Conservation (phyloP, 1,140 invertebrate species). For the Saccostrea glomerata region DNA sequence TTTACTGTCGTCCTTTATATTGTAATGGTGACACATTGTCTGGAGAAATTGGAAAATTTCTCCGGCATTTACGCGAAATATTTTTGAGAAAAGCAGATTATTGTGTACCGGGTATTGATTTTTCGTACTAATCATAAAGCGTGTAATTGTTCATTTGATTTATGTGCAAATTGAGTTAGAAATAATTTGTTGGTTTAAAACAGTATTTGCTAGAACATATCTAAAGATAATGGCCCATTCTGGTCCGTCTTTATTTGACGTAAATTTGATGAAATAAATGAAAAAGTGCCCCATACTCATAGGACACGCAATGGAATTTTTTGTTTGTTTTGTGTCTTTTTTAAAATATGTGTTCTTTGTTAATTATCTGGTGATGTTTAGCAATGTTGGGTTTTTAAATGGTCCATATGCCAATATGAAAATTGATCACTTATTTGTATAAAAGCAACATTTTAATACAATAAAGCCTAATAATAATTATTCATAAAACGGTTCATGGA, state of each 20-base stretch:
- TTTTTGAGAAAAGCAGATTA: slow-evolving; percentile 18
- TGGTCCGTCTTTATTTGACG: not conserved
- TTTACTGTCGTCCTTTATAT: not conserved
- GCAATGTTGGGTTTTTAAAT: not conserved
- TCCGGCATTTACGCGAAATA: not conserved
- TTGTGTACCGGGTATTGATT: not conserved
- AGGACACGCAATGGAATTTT: not conserved
- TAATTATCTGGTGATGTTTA: not conserved
- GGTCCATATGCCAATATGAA: not conserved
- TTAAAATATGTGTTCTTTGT: not conserved
- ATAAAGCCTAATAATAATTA: no score
- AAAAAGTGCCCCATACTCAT: not conserved
- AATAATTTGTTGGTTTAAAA: slow-evolving; percentile 7
- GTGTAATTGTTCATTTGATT: slow-evolving; percentile 37
- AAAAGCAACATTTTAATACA: not conserved
- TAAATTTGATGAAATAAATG: slow-evolving; percentile 20
- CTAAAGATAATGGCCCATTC: slow-evolving; percentile 2
- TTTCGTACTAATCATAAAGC: slow-evolving; percentile 26
- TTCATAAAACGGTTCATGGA: no score
- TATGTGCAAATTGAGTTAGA: slow-evolving; percentile 19
- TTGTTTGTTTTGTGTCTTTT: not conserved
- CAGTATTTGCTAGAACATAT: slow-evolving; percentile 11
- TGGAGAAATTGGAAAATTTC: slow-evolving; percentile 25
- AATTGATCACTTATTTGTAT: not conserved
- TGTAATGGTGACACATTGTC: slow-evolving; percentile 21